Percentiles rank a stretch among this genome's conserved stretches.
These are phyloP conservation scores for Drosophila pegasa DNA, from an alignment of 2,888 invertebrate genomes.

Conservation along the genomic window DNA sequence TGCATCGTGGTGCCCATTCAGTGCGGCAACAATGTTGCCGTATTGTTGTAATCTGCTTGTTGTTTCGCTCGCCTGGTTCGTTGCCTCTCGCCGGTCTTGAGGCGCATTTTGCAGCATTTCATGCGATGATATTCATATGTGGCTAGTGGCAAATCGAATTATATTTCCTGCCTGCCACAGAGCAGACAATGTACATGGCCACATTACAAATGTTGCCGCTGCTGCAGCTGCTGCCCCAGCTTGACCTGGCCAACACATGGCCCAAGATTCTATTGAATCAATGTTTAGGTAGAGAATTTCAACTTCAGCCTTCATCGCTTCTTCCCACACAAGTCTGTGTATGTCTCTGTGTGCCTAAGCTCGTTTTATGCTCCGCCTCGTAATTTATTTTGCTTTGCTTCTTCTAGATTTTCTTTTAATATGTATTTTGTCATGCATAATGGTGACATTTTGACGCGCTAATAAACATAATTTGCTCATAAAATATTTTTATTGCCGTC, in stretches of 20 bases:
- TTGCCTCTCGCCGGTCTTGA: constrained; percentile 47
- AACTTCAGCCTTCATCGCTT: constrained; percentile 16
- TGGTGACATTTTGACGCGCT: constrained; percentile 79
- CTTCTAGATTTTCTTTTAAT: constrained; percentile 57
- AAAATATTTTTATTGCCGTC: constrained; percentile 77
- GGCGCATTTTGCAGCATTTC: constrained; percentile 33
- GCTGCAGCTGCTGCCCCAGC: background rate
- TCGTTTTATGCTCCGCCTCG: constrained; percentile 47
- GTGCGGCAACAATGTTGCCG: constrained; percentile 70
- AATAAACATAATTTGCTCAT: constrained; percentile 79
- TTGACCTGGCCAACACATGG: constrained; percentile 20
- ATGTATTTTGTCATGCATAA: constrained; percentile 72
- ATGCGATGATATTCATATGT: constrained; percentile 62
- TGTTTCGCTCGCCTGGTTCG: constrained; percentile 55
- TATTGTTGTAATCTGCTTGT: constrained; percentile 73
- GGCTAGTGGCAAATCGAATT: constrained; percentile 69
- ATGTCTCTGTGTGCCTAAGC: constrained; percentile 17
- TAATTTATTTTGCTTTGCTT: constrained; percentile 47
- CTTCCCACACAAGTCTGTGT: background rate
- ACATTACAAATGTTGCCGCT: constrained; percentile 33
- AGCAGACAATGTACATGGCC: constrained; percentile 64
- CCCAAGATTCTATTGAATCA: constrained; percentile 9
- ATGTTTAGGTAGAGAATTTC: constrained; percentile 27
- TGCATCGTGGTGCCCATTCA: constrained; percentile 63
- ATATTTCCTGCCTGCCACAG: constrained; percentile 75